A percentile compares a stretch with the other conserved stretches of the same genome.
phyloP scores from a whole-genome alignment of 1,140 invertebrate species.

The Lasioglossum baleicum region DNA sequence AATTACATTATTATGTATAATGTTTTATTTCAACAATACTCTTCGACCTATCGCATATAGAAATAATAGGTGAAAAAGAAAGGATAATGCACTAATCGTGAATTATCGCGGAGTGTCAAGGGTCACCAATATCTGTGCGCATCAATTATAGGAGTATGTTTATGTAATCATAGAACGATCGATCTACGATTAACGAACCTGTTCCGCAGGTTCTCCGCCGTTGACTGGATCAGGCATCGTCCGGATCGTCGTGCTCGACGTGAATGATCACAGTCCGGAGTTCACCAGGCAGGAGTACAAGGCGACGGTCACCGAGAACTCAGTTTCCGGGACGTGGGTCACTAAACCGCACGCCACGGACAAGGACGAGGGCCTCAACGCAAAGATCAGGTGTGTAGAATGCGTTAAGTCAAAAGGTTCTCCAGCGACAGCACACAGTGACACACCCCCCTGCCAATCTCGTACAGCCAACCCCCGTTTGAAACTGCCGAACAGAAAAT shows the following conservation, averaged over 20 bases:
- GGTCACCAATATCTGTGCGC: no score
- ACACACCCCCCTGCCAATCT: no score
- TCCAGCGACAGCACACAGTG: no score
- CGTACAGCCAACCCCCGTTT: no score
- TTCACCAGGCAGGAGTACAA: constrained; percentile 90
- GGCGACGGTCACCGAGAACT: constrained; percentile 88
- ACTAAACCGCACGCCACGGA: constrained; percentile 88
- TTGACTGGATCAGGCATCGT: constrained; percentile 93
- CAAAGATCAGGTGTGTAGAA: constrained; percentile 85
- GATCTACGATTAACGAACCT: constrained; percentile 52
- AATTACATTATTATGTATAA: no score
- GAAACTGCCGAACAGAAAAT: no score
- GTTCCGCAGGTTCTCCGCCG: constrained; percentile 89
- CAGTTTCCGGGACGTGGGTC: constrained; percentile 86
- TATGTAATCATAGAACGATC: constrained; percentile 29
- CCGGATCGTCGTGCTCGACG: constrained; percentile 92
- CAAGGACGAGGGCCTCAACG: constrained; percentile 90
- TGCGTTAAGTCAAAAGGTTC: no score
- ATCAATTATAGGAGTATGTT: not conserved
- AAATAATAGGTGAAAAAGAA: no score
- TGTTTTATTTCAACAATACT: no score
- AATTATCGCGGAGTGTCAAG: no score
- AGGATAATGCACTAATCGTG: no score
- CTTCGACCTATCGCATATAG: no score
- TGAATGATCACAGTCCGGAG: constrained; percentile 95